A percentile compares a stretch with the other conserved stretches of the same genome.
Conservation (phyloP, 2,797 vertebrate species). For the Prunella strophiata region DNA sequence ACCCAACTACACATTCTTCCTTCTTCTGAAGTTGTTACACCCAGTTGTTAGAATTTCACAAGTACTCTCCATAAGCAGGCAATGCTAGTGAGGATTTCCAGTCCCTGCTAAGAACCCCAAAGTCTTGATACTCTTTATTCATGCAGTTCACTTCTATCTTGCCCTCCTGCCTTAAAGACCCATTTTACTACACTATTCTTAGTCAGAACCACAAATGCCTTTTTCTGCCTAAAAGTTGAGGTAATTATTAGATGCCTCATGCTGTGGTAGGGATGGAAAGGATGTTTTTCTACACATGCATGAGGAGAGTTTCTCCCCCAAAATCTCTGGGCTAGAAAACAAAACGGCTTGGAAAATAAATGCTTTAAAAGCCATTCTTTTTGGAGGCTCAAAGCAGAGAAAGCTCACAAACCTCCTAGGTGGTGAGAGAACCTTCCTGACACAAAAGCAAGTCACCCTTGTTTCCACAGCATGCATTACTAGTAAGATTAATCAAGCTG, state of each 20-base stretch:
- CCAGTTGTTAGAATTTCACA: background rate
- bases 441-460: background rate
- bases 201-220: background rate
- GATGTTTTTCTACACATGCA: background rate
- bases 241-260: background rate
- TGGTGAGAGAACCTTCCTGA: background rate
- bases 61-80: background rate
- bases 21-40: background rate
- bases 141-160: background rate
- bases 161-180: background rate
- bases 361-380: background rate
- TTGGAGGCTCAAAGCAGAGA: background rate
- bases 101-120: background rate
- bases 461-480: background rate
- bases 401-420: background rate
- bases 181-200: background rate
- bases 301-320: background rate
- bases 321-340: background rate
- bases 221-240: background rate
- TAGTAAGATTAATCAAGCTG: background rate
- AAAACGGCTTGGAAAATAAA: background rate
- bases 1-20: background rate
- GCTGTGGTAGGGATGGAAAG: background rate
- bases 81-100: background rate
- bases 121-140: background rate